A percentile compares a stretch with the other conserved stretches of the same genome.
Conservation (phyloP, 2,888 invertebrate genomes). For the Phlogophora meticulosa region DNA sequence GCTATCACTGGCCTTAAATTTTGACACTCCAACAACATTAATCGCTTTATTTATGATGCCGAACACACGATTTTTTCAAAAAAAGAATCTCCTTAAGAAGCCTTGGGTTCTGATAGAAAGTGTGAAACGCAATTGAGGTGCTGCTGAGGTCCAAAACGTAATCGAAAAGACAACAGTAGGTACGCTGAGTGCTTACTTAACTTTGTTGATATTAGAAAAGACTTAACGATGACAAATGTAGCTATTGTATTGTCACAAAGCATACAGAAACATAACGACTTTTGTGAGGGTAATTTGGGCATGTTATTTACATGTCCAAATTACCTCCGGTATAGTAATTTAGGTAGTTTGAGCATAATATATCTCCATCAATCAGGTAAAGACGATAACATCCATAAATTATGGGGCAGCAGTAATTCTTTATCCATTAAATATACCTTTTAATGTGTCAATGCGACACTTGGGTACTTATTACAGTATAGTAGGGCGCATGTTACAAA, state of each 20-base stretch:
- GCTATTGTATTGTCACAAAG: not conserved
- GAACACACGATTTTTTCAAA: too few species aligned
- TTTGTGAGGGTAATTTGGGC: not conserved
- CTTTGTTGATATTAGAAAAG: not conserved
- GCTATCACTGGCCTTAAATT: too few species aligned
- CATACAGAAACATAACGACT: not conserved
- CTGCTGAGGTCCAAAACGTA: too few species aligned
- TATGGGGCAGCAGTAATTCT: not conserved
- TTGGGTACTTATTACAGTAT: too few species aligned
- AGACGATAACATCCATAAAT: not conserved
- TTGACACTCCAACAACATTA: too few species aligned
- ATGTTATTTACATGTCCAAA: constrained; percentile 8
- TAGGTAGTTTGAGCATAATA: constrained; percentile 10
- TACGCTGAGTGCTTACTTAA: too few species aligned
- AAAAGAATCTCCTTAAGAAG: too few species aligned
- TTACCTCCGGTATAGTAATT: constrained; percentile 10
- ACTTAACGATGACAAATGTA: constrained; percentile 12
- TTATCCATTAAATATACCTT: constrained; percentile 14
- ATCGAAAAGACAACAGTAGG: too few species aligned
- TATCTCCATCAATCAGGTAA: constrained; percentile 33
- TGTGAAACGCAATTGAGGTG: too few species aligned
- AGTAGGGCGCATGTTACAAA: too few species aligned
- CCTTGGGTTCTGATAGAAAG: too few species aligned
- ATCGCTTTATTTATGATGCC: too few species aligned
- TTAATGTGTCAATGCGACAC: constrained; percentile 2